phyloP scores from a whole-genome alignment of 2,797 vertebrate species.

The Rhinophrynus dorsalis region DNA sequence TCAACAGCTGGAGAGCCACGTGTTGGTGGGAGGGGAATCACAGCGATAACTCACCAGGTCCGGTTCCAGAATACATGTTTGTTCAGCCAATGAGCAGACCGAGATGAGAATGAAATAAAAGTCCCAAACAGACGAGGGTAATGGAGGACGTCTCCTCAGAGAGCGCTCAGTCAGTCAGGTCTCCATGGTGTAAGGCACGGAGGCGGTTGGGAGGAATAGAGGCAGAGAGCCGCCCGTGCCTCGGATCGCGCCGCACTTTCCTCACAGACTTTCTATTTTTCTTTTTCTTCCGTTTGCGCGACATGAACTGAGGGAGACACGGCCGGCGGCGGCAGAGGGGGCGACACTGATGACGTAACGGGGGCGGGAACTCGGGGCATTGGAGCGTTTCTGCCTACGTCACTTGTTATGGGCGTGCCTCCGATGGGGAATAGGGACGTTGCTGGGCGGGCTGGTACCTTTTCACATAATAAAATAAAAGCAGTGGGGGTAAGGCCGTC shows the following conservation, averaged over 20 bases:
- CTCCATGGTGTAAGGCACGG: slow-evolving; percentile 2
- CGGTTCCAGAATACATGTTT: slow-evolving; percentile 27
- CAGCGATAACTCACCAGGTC: slow-evolving; percentile 26
- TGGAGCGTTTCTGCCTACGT: not conserved
- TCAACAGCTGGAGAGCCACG: no score
- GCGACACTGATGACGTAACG: slow-evolving; percentile 2
- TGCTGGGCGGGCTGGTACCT: slow-evolving; percentile 1
- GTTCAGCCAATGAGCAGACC: not conserved
- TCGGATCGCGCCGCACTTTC: not conserved
- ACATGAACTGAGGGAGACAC: slow-evolving; percentile 24
- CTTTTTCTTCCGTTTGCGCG: slow-evolving; percentile 2
- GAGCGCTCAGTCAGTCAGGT: not conserved
- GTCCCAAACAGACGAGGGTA: not conserved
- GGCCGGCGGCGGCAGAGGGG: not conserved
- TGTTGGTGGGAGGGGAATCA: not conserved
- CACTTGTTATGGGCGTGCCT: not conserved
- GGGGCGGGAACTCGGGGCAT: not conserved
- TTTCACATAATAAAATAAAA: not conserved
- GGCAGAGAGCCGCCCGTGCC: not conserved
- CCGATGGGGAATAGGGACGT: not conserved
- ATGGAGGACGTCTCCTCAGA: not conserved
- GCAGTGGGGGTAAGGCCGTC: not conserved
- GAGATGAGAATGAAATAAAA: not conserved
- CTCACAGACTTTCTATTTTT: not conserved
- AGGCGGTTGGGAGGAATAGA: not conserved